A percentile compares a stretch with the other conserved stretches of the same genome.
Evolutionary conservation across 2,113 vertebrate genomes (phyloP).

Genomic region (Paramormyrops kingsleyae): DNA sequence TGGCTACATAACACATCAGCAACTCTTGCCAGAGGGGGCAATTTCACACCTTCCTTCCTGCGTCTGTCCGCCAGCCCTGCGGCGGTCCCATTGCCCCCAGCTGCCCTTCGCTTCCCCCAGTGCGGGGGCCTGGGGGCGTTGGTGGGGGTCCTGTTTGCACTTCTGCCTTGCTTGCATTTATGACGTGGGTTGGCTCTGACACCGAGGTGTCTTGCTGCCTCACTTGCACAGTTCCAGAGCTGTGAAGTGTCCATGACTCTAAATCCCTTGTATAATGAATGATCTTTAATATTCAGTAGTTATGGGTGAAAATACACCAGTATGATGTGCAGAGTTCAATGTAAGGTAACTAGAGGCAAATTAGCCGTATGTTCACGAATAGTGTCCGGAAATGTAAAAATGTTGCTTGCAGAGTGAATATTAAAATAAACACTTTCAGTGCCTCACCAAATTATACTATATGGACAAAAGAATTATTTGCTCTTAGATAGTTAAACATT

Average conservation of each 20-base stretch:
- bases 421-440: neutral
- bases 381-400: neutral
- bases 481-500: neutral
- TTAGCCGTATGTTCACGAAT: neutral
- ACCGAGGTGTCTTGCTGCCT: neutral
- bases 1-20: constrained; percentile 9
- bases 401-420: neutral
- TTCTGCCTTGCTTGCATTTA: neutral
- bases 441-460: neutral
- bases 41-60: constrained; percentile 23
- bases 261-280: neutral
- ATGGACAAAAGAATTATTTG: neutral
- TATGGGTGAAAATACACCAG: neutral
- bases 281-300: neutral
- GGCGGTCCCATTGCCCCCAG: neutral
- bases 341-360: neutral
- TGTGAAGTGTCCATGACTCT: neutral
- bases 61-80: neutral
- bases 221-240: neutral
- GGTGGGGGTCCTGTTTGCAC: neutral
- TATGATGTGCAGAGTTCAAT: neutral
- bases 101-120: neutral
- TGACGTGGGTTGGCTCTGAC: neutral
- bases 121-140: neutral
- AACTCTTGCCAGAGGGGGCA: constrained; percentile 7